Evolutionary conservation across 2,888 invertebrate species (phyloP), one percentile per base, ranked within the genome.

Genomic region (Lordiphosa fenestrarum): DNA sequence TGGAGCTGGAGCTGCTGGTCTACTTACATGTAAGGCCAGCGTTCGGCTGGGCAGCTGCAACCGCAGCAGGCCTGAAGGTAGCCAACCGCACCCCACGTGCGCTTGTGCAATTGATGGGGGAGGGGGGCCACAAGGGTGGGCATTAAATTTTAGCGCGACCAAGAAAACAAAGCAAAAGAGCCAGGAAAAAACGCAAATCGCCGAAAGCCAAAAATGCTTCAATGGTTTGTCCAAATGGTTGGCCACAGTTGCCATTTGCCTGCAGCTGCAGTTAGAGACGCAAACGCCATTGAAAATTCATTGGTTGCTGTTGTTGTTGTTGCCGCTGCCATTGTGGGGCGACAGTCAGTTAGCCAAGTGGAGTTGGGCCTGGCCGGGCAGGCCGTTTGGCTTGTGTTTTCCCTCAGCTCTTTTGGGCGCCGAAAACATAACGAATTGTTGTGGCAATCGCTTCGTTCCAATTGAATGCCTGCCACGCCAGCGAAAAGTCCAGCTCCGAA

Each of bases 381-480:
- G 69, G 69, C 37, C 40, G 53, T 52, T 53, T 59, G 60, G 53
- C 44, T 47, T 55, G 53, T 69, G 46, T 48, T 70, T 53, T 63
- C 60, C 38, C 41, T 47, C 39, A 25, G 48, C 40, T 53, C 46
- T 55, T 55, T 49, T 71, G 74, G 66, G 76, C 71, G 71, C 69
- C 75, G 73, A 84, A 76, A 84, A 83, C 84, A 83, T 72, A 83
- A 82, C 86, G 83, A 84, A 83, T 85, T 72, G 84, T 73, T 78
- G 80, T 72, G 71, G 78, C 87, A 87, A 86, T 87, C 87, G 83
- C 66, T 86, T 87, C 87, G 86, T 87, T 87, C 85, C 87, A 86
- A 85, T 85, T 87, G 87, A 87, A 83, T 87, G 86, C 74, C 62
- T 58, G 73, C 81, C 66, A 59, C 60, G 75, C 80, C 73, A 59